phyloP scores from a whole-genome alignment of 2,888 invertebrate species.

The Fragum sueziense region DNA sequence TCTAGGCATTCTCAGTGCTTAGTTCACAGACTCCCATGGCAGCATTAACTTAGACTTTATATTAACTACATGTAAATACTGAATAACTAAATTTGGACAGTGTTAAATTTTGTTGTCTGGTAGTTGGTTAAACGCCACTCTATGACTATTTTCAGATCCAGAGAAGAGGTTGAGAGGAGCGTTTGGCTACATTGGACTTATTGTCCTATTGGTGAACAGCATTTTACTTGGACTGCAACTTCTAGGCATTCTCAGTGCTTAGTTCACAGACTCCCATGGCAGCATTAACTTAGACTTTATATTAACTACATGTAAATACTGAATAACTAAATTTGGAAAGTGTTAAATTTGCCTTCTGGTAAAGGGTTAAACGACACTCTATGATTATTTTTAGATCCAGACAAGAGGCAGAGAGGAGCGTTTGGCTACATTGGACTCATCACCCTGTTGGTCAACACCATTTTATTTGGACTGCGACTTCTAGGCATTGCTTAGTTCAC shows the following conservation, averaged over 20 bases:
- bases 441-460: conserved; percentile 67
- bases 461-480: conserved; percentile 66
- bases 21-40: too few species aligned
- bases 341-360: too few species aligned
- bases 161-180: conserved; percentile 70
- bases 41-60: too few species aligned
- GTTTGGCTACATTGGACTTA: conserved; percentile 72
- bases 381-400: conserved; percentile 74
- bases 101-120: too few species aligned
- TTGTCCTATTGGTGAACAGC: conserved; percentile 68
- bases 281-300: too few species aligned
- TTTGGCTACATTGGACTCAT: conserved; percentile 74
- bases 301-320: too few species aligned
- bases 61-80: too few species aligned
- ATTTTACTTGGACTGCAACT: conserved; percentile 66
- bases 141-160: conserved; percentile 75
- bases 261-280: too few species aligned
- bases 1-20: conserved; percentile 50
- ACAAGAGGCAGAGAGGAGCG: conserved; percentile 69
- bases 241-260: conserved; percentile 50
- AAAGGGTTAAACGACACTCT: too few species aligned
- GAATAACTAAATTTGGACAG: too few species aligned
- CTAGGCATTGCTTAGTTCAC: conserved; percentile 50
- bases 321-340: too few species aligned
- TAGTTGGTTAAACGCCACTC: too few species aligned